phyloP scores from a whole-genome alignment of 2,113 vertebrate species.

The Microcebus tavaratra region DNA sequence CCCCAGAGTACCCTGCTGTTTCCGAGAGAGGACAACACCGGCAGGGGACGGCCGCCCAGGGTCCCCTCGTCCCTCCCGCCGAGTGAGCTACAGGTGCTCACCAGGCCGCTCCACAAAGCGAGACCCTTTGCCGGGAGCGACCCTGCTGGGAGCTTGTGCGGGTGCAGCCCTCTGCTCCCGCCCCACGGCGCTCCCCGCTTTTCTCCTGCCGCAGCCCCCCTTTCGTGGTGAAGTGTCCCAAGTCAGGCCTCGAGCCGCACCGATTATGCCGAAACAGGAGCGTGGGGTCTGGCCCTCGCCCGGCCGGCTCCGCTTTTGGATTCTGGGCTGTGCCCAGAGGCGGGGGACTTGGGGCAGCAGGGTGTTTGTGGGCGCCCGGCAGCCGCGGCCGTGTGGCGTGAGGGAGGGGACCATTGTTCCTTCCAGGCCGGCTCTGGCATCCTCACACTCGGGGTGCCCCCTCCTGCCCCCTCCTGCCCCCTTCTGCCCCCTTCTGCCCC shows the following conservation, averaged over 20 bases:
- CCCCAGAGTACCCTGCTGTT: background rate
- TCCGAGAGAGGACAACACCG: background rate
- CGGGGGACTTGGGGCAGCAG: accelerated
- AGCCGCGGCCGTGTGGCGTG: accelerated
- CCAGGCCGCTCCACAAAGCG: background rate
- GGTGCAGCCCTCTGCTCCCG: background rate
- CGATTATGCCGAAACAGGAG: accelerated
- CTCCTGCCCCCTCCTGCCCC: background rate
- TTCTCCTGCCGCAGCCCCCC: background rate
- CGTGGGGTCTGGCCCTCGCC: accelerated
- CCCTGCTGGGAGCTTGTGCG: no score
- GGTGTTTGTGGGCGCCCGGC: background rate
- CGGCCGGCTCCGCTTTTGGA: accelerated
- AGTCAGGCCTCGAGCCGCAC: background rate
- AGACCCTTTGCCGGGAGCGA: background rate
- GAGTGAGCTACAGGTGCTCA: accelerated
- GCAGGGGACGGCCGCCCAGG: accelerated
- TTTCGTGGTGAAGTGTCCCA: no score
- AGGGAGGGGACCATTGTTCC: background rate
- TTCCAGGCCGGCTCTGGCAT: background rate
- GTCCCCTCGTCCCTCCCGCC: no score
- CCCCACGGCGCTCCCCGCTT: no score
- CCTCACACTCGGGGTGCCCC: accelerated
- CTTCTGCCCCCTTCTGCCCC: no score
- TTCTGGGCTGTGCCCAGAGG: background rate